Evolutionary conservation across 2,113 vertebrate species (phyloP), one percentile per base, ranked within the genome.

Genomic region (Odobenus rosmarus): DNA sequence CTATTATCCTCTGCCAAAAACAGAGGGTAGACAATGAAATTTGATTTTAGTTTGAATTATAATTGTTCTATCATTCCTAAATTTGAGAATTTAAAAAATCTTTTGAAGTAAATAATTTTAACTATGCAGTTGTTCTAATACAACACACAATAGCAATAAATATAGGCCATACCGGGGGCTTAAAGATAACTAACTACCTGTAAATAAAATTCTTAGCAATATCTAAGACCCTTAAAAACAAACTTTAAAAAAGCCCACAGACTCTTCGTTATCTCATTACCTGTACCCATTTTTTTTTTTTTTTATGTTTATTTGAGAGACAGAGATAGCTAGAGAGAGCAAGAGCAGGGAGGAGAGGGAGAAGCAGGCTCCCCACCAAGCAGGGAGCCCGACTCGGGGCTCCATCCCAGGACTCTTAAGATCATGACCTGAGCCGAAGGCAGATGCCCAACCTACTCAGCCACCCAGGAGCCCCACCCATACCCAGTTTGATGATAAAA

Each of bases 1-100:
- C n/a, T 94, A 83, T 94, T 93, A 77, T 88, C 39, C 18, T 14
- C 7, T 71, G 90, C 46, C 82, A 90, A 26, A 84, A 92, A 82
- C 19, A 84, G 19, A 64, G 12, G 23, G 5, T 49, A 90, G 21
- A 23, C 28, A 82, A 19, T 55, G 26, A 84, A 79, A 84, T 92
- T 61, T 67, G 23, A 64, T 53, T 74, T 12, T 64, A 49, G 53
- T 10, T 76, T 16, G 19, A 71, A 69, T 57, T 62, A 15, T 71
- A 67, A 80, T 94, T 84, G 33, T 72, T 82, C 26, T 53, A 4
- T 76, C 55, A 79, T 74, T 83, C 39, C 61, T 95, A 86, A 86
- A 76, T 81, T 86, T 74, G 57, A 28, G 23, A 42, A 28, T 86
- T 90, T 31, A 49, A 39, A 88, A 85, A 92, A 33, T 57, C 31